These are phyloP conservation scores for Caenorhabditis brenneri DNA, from an alignment of 1,140 invertebrate genomes.

Conservation along the genomic window DNA sequence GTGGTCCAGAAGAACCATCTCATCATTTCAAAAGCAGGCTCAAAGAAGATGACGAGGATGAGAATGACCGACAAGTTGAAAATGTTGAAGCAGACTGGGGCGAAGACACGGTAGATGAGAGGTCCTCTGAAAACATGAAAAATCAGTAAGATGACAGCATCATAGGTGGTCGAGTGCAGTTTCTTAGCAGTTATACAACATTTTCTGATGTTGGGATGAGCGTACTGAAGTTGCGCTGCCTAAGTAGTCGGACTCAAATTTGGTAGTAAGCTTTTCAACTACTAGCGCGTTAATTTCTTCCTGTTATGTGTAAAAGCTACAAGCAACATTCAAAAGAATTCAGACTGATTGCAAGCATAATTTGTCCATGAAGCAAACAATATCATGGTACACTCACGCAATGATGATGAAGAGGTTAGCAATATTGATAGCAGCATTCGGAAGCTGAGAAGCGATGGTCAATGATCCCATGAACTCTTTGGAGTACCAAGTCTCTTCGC, in stretches of 20 bases:
- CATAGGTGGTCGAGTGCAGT: too few species aligned
- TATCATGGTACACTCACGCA: conserved; percentile 19
- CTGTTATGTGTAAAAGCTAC: too few species aligned
- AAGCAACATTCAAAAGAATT: too few species aligned
- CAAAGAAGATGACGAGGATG: background rate
- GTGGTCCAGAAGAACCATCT: conserved; percentile 46
- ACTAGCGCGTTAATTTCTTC: too few species aligned
- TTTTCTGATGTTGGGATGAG: too few species aligned
- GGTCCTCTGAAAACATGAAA: conserved; percentile 56
- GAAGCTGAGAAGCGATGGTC: conserved; percentile 47
- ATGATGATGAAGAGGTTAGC: conserved; percentile 47
- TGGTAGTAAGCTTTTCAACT: too few species aligned
- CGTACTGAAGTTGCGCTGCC: too few species aligned
- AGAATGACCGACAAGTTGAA: conserved; percentile 39
- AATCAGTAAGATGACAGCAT: too few species aligned
- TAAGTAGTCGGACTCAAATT: too few species aligned
- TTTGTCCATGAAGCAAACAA: too few species aligned
- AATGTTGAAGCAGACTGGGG: conserved; percentile 48
- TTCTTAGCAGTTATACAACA: too few species aligned
- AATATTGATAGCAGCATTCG: conserved; percentile 44
- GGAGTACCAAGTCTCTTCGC: conserved; percentile 37
- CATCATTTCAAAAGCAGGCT: conserved; percentile 4
- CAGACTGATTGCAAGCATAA: background rate
- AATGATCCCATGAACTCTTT: conserved; percentile 48
- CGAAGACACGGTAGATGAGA: conserved; percentile 38